Conservation (phyloP, 2,888 invertebrate genomes). For the Ennomos quercinarius region DNA sequence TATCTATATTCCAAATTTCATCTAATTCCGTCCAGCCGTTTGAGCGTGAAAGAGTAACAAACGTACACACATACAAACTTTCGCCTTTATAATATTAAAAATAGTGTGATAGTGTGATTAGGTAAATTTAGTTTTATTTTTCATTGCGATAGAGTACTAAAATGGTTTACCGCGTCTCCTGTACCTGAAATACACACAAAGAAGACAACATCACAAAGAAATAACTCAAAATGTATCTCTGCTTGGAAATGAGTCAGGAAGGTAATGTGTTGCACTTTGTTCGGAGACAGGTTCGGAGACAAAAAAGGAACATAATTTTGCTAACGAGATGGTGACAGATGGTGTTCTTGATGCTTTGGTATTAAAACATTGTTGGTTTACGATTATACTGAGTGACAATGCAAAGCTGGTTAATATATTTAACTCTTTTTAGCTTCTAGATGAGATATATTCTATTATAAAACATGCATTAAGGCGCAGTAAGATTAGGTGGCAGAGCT, state of each 20-base stretch:
- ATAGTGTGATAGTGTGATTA: no score
- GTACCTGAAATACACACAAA: constrained; percentile 69
- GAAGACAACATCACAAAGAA: constrained; percentile 59
- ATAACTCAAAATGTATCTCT: constrained; percentile 49
- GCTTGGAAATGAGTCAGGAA: constrained; percentile 47
- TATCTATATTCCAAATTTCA: no score
- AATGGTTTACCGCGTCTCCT: constrained; percentile 13
- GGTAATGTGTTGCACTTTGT: constrained; percentile 38
- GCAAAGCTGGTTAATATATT: no score
- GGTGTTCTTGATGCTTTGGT: constrained; percentile 8
- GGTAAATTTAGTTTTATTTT: neutral
- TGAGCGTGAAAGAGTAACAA: no score
- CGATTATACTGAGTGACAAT: neutral
- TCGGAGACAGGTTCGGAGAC: constrained; percentile 28
- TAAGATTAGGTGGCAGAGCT: no score
- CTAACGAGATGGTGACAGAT: constrained; percentile 30
- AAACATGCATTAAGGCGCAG: no score
- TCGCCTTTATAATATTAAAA: no score
- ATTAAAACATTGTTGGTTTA: constrained; percentile 8
- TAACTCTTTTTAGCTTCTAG: no score
- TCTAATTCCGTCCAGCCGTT: no score
- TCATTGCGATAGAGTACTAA: constrained; percentile 1
- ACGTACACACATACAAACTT: no score
- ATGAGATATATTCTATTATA: no score
- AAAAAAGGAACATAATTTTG: constrained; percentile 13